Percentiles rank a stretch among this genome's conserved stretches.
These are phyloP conservation scores for Onychomys leucogaster DNA, from an alignment of 2,797 vertebrate genomes.

Conservation along the genomic window DNA sequence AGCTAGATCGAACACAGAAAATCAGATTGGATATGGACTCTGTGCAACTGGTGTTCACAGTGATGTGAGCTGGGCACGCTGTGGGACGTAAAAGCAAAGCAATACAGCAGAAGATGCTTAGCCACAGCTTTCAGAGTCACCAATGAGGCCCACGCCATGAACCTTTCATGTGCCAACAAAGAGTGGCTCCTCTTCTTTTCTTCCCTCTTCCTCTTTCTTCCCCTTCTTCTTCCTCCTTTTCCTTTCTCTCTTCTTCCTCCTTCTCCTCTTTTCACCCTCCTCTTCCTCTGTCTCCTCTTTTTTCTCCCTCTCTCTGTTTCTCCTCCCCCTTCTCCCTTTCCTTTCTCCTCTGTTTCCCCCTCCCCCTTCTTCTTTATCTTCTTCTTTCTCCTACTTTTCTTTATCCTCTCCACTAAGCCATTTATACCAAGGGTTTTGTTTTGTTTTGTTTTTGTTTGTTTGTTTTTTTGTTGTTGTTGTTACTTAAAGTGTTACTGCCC, in stretches of 20 bases:
- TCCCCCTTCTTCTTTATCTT: neutral
- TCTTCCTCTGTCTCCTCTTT: neutral
- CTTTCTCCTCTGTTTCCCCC: too few species aligned
- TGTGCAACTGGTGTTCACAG: neutral
- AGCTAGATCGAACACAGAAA: neutral
- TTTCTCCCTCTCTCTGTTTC: neutral
- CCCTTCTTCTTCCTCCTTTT: neutral
- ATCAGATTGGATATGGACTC: neutral
- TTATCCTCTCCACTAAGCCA: neutral
- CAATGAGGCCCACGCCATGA: neutral
- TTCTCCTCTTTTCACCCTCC: neutral
- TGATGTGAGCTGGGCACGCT: neutral
- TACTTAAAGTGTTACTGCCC: constrained; percentile 14
- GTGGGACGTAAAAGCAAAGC: neutral
- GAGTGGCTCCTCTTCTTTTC: neutral
- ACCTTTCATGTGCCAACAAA: neutral
- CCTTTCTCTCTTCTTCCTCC: neutral
- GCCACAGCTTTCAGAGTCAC: neutral
- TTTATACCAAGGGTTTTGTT: neutral
- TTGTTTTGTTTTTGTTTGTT: too few species aligned
- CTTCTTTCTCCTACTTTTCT: neutral
- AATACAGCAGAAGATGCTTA: neutral
- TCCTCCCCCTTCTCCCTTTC: neutral
- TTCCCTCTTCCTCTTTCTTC: neutral
- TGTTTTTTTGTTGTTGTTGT: neutral